Percentiles rank a stretch among this genome's conserved stretches.
Conservation (phyloP, 2,113 vertebrate species). For the Bos indicus region DNA sequence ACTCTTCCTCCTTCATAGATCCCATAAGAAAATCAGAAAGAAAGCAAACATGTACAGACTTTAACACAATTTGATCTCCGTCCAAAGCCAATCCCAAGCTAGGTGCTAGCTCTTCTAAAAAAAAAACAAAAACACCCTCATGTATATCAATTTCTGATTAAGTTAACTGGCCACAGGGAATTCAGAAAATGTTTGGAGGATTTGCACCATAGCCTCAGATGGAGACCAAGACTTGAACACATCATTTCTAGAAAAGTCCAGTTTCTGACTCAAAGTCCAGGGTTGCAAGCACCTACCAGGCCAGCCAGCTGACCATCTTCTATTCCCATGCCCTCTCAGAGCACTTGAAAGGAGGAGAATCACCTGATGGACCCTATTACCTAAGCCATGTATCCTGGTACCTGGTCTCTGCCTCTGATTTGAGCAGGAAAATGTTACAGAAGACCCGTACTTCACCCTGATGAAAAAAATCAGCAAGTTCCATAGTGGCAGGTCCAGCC, state of each 20-base stretch:
- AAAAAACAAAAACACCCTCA: background rate
- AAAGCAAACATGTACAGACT: background rate
- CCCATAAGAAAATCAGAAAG: background rate
- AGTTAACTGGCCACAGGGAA: background rate
- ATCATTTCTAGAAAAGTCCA: background rate
- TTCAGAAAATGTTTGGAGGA: background rate
- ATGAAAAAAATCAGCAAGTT: background rate
- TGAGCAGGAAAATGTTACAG: background rate
- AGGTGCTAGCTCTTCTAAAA: background rate
- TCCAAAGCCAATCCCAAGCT: background rate
- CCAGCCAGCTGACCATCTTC: background rate
- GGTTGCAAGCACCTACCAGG: background rate
- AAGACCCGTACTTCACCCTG: background rate
- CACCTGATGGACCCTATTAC: background rate
- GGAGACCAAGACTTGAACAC: background rate
- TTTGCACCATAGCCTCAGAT: background rate
- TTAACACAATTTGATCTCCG: background rate
- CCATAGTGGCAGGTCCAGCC: background rate
- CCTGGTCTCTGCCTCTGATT: background rate
- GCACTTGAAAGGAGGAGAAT: background rate
- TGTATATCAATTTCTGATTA: background rate
- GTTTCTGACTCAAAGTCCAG: background rate
- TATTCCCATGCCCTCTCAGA: background rate
- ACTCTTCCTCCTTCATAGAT: background rate
- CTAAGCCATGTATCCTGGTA: background rate